Evolutionary conservation across 2,888 invertebrate genomes (phyloP).

Genomic region (Drosophila prolongata): DNA sequence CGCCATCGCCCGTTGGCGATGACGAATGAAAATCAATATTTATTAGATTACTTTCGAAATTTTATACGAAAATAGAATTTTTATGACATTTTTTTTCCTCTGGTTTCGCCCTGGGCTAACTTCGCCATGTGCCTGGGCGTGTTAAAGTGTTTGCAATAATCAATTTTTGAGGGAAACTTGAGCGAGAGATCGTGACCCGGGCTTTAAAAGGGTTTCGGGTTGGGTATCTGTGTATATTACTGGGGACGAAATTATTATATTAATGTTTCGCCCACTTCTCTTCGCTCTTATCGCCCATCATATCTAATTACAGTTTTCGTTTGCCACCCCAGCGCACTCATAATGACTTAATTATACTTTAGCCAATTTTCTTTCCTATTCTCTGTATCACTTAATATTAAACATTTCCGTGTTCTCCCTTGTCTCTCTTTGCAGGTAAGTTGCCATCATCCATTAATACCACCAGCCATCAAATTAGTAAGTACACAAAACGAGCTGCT

Average conservation of each 20-base stretch:
- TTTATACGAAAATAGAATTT: constrained; percentile 75
- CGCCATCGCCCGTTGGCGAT: constrained; percentile 61
- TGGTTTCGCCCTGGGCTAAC: constrained; percentile 36
- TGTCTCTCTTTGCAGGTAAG: constrained; percentile 68
- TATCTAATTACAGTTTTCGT: constrained; percentile 19
- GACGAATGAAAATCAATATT: constrained; percentile 84
- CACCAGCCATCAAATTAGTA: constrained; percentile 78
- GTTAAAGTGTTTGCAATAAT: constrained; percentile 48
- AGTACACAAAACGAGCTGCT: constrained; percentile 78
- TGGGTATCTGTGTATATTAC: background rate
- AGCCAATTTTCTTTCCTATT: constrained; percentile 18
- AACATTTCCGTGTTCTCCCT: constrained; percentile 47
- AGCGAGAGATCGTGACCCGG: background rate
- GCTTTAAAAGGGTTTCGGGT: constrained; percentile 18
- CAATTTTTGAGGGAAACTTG: constrained; percentile 52
- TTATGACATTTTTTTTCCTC: constrained; percentile 63
- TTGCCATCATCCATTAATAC: constrained; percentile 74
- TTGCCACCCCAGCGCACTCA: constrained; percentile 11
- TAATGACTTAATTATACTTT: constrained; percentile 37
- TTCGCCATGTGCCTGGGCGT: constrained; percentile 43
- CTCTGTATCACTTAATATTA: constrained; percentile 34
- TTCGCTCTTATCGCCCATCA: constrained; percentile 9
- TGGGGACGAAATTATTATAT: constrained; percentile 2
- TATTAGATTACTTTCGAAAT: constrained; percentile 83
- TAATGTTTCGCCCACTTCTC: background rate